Conservation (phyloP, 37 sponge, comb jelly and placozoan genomes). For the Aplysina aerophoba region DNA sequence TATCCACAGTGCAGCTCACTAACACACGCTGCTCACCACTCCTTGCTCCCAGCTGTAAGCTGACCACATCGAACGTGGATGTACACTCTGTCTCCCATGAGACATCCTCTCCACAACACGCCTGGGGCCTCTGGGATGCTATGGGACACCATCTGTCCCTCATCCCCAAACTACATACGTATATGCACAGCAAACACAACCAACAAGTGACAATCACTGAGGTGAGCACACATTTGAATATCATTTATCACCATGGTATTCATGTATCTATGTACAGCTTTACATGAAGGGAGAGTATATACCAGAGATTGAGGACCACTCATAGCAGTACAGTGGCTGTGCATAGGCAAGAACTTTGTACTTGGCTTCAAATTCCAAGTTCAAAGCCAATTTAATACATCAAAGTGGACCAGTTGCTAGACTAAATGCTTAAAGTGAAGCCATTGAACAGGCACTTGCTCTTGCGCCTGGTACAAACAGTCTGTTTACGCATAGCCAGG, state of each 20-base stretch:
- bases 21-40: conserved; percentile 6
- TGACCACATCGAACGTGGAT: neutral
- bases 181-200: neutral
- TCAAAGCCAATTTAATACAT: too few relatives aligned
- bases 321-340: too few relatives aligned
- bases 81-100: neutral
- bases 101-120: conserved; percentile 1
- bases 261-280: too few relatives aligned
- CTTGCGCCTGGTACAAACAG: neutral
- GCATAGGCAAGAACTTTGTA: too few relatives aligned
- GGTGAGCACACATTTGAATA: too few relatives aligned
- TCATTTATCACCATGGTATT: too few relatives aligned
- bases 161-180: neutral
- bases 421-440: neutral
- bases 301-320: too few relatives aligned
- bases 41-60: conserved; percentile 27
- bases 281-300: too few relatives aligned
- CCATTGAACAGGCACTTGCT: neutral
- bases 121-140: conserved; percentile 24
- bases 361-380: too few relatives aligned
- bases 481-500: neutral
- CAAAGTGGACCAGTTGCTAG: too few relatives aligned
- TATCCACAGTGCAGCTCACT: neutral
- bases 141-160: neutral
- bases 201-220: too few relatives aligned